Percentiles rank a stretch among this genome's conserved stretches.
Conservation (phyloP, 2,888 invertebrate genomes). For the Xestia ashworthii region DNA sequence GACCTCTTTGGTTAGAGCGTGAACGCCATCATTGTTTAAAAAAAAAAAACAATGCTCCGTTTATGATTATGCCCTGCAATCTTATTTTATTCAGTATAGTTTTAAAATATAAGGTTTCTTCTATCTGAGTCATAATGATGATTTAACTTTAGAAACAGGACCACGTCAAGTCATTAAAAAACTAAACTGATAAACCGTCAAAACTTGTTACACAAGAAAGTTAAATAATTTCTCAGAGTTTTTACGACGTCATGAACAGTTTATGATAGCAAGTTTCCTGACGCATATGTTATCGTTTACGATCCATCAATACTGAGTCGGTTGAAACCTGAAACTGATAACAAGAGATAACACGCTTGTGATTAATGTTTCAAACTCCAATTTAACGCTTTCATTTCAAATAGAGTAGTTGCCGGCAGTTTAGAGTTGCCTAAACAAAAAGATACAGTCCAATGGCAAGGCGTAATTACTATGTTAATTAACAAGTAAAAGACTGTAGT, state of each 20-base stretch:
- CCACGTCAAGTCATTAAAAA: slow-evolving; percentile 19
- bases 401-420: no score
- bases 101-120: neutral
- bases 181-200: slow-evolving; percentile 34
- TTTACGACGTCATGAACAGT: slow-evolving; percentile 42
- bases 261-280: slow-evolving; percentile 40
- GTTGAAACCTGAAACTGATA: slow-evolving; percentile 41
- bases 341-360: slow-evolving; percentile 24
- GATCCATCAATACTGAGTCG: slow-evolving; percentile 51
- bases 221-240: slow-evolving; percentile 30
- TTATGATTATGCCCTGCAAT: neutral
- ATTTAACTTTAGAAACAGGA: slow-evolving; percentile 4
- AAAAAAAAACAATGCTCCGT: neutral
- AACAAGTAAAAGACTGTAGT: neutral
- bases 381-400: neutral
- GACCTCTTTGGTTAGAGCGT: neutral
- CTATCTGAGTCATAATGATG: neutral
- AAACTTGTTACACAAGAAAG: slow-evolving; percentile 42
- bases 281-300: slow-evolving; percentile 51
- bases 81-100: neutral
- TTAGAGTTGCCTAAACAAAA: neutral
- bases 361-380: neutral
- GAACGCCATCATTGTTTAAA: neutral
- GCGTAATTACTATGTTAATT: neutral
- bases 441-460: neutral